A percentile compares a stretch with the other conserved stretches of the same genome.
Conservation (phyloP, 2,888 invertebrate genomes). For the Dioctria linearis region DNA sequence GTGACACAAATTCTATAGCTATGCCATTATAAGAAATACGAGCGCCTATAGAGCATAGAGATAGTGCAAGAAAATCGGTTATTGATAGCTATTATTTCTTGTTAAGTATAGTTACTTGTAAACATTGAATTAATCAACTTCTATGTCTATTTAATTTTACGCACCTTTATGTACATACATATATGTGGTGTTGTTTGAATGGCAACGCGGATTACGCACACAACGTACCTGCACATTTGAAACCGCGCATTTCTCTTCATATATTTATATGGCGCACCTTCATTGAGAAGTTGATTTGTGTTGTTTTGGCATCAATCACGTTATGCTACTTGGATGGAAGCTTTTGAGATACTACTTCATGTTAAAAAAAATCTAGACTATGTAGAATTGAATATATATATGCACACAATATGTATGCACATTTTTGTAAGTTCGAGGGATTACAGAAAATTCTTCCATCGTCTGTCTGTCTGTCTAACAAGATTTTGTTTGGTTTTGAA, state of each 20-base stretch:
- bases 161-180: no score
- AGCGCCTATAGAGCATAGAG: no score
- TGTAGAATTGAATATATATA: no score
- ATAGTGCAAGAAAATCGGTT: background rate
- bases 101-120: background rate
- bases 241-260: no score
- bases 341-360: no score
- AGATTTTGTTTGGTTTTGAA: slow-evolving; percentile 30
- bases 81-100: background rate
- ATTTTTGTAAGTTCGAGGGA: background rate
- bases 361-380: no score
- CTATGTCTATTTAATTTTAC: background rate
- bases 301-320: no score
- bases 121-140: background rate
- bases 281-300: background rate
- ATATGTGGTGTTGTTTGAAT: no score
- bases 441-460: background rate
- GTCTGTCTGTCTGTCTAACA: slow-evolving; percentile 3
- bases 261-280: slow-evolving; percentile 6
- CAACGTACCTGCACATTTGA: no score
- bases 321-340: no score
- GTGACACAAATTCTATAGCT: background rate
- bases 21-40: no score
- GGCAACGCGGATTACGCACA: no score
- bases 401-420: background rate